Conservation (phyloP, 2,113 vertebrate species). For the Cyphomyrus discorhynchus region DNA sequence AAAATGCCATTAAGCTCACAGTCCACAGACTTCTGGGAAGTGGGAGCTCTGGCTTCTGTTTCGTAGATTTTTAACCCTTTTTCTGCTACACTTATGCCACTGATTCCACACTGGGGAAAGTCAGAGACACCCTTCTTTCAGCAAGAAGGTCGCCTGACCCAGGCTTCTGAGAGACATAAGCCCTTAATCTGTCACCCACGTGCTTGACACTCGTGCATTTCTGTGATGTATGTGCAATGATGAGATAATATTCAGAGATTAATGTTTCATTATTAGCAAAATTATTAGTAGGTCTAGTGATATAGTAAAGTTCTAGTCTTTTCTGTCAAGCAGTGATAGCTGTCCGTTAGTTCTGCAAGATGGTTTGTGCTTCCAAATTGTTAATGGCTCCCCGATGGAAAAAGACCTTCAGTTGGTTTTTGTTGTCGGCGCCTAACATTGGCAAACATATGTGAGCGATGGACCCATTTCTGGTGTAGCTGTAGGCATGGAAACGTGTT, state of each 20-base stretch:
- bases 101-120: background rate
- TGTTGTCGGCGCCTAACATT: background rate
- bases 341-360: background rate
- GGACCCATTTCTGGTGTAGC: background rate
- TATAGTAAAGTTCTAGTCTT: background rate
- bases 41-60: conserved; percentile 41
- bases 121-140: background rate
- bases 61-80: background rate
- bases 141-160: background rate
- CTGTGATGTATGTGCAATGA: background rate
- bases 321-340: background rate
- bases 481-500: background rate
- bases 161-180: background rate
- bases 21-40: conserved; percentile 36
- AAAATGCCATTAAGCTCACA: conserved; percentile 43
- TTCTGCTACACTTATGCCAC: background rate
- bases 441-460: background rate
- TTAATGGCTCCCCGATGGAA: background rate
- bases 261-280: background rate
- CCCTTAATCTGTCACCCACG: background rate
- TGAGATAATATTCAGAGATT: background rate
- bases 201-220: background rate
- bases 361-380: background rate
- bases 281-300: background rate
- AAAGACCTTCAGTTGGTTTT: background rate